Evolutionary conservation across 1,140 invertebrate species (phyloP).

Genomic region (Euglossa dilemma): DNA sequence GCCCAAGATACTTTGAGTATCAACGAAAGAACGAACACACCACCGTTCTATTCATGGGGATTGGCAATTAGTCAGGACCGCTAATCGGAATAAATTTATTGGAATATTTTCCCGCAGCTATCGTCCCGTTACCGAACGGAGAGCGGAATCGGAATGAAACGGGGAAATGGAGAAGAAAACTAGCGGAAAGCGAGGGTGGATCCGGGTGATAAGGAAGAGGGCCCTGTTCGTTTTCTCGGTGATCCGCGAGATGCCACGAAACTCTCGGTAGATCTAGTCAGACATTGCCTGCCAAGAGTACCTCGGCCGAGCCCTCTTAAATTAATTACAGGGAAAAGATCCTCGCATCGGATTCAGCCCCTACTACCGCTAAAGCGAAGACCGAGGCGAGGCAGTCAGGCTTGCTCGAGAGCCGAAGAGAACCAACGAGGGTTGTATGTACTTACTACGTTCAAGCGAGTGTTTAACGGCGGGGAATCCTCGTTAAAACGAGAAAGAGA

Average conservation of each 20-base stretch:
- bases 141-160: not conserved
- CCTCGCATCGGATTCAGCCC: conserved; percentile 71
- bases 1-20: too few relatives aligned
- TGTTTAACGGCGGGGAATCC: conserved; percentile 70
- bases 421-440: conserved; percentile 59
- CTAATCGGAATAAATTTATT: not conserved
- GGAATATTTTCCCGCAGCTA: not conserved
- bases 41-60: too few relatives aligned
- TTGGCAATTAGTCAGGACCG: not conserved
- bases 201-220: conserved; percentile 46
- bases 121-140: not conserved
- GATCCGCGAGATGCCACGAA: conserved; percentile 65
- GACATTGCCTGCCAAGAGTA: conserved; percentile 55
- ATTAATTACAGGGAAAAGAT: conserved; percentile 80
- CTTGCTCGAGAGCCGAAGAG: conserved; percentile 57
- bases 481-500: conserved; percentile 72
- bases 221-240: conserved; percentile 59
- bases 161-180: not conserved
- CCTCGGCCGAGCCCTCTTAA: conserved; percentile 76
- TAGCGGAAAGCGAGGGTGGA: conserved; percentile 6
- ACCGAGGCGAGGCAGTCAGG: conserved; percentile 23
- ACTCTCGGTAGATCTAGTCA: conserved; percentile 46
- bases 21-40: too few relatives aligned
- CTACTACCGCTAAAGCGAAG: conserved; percentile 19
- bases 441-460: conserved; percentile 63